Conservation (phyloP, 2,113 vertebrate genomes). For the Dicrurus megarhynchus region DNA sequence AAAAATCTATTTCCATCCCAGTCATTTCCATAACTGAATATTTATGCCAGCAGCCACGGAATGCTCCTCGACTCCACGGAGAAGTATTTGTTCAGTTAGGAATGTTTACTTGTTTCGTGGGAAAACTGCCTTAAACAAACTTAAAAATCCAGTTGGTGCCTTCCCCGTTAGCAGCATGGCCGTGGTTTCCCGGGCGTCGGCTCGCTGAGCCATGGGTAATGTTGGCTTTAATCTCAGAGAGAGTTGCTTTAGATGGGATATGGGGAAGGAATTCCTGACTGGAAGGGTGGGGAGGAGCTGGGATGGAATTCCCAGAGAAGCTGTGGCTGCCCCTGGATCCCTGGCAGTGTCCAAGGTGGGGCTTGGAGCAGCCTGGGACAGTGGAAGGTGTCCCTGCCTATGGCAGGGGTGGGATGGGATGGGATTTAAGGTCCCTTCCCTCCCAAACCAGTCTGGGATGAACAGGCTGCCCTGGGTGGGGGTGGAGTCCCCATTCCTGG, state of each 20-base stretch:
- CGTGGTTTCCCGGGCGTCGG: background rate
- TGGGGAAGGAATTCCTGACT: background rate
- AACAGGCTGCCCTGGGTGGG: too few species aligned
- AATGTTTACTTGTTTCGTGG: constrained; percentile 71
- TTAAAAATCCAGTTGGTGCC: constrained; percentile 42
- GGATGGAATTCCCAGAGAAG: background rate
- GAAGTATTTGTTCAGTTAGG: constrained; percentile 69
- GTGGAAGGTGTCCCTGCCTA: too few species aligned
- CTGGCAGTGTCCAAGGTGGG: background rate
- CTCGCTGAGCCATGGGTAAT: background rate
- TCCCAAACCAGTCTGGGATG: too few species aligned
- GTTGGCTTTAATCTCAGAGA: background rate
- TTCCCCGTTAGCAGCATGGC: background rate
- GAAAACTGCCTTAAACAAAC: constrained; percentile 69
- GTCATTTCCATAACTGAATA: constrained; percentile 78
- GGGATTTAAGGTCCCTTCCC: too few species aligned
- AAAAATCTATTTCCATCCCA: constrained; percentile 70
- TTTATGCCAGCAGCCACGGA: constrained; percentile 68
- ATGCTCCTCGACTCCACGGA: constrained; percentile 66
- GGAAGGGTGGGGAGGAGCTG: background rate
- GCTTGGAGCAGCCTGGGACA: background rate
- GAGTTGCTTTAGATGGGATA: background rate
- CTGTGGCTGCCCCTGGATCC: background rate
- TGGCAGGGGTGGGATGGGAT: too few species aligned
- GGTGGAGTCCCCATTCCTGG: too few species aligned